Evolutionary conservation across 35 echinoderm and acorn worm genomes (phyloP).

Genomic region (Anneissia japonica): DNA sequence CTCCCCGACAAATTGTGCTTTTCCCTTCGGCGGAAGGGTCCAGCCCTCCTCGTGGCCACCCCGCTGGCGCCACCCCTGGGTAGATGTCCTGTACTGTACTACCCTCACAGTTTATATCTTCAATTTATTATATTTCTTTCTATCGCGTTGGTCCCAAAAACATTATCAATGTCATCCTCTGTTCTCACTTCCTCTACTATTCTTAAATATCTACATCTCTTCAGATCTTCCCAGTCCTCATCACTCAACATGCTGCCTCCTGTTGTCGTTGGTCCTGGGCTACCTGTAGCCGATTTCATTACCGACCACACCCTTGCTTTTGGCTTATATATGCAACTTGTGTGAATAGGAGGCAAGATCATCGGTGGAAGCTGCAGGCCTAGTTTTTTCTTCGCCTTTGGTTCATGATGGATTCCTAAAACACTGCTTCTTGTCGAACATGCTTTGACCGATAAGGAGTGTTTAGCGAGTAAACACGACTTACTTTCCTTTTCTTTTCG

Average conservation of each 20-base stretch:
- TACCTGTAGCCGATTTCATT: not conserved
- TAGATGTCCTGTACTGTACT: no score
- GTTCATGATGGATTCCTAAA: not conserved
- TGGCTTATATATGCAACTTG: not conserved
- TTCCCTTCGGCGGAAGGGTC: no score
- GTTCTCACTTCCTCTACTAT: not conserved
- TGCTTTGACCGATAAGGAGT: not conserved
- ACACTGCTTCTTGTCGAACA: not conserved
- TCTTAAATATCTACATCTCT: not conserved
- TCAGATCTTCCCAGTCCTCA: not conserved
- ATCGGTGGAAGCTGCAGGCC: not conserved
- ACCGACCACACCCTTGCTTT: not conserved
- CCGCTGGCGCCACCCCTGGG: no score
- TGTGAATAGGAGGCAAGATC: not conserved
- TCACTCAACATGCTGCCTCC: not conserved
- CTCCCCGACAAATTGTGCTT: no score
- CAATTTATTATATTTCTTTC: not conserved
- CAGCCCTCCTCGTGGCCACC: no score
- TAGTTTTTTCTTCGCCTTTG: not conserved
- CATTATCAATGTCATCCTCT: not conserved
- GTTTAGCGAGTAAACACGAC: not conserved
- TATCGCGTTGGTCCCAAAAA: not conserved
- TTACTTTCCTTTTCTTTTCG: not conserved
- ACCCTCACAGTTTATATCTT: no score
- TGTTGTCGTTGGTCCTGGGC: not conserved